Percentiles rank a stretch among this genome's conserved stretches.
These are phyloP conservation scores for Eupsittula cactorum DNA, from an alignment of 2,113 vertebrate genomes.

Conservation along the genomic window DNA sequence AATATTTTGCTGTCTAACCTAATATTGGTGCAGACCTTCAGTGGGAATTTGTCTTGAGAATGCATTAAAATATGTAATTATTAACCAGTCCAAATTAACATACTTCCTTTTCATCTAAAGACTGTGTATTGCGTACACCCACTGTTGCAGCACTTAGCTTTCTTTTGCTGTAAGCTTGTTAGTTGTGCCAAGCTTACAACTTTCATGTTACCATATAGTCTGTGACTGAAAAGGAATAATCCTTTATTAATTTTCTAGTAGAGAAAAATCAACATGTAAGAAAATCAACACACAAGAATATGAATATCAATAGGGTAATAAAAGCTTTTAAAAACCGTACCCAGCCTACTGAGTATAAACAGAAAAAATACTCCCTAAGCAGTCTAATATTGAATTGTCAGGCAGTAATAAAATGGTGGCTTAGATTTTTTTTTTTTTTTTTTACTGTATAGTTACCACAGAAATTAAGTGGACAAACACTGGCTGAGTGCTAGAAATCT, in stretches of 20 bases:
- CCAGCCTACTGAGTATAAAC: neutral
- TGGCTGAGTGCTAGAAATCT: neutral
- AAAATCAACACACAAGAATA: neutral
- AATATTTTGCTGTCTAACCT: neutral
- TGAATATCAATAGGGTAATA: neutral
- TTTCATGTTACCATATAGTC: neutral
- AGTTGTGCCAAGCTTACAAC: neutral
- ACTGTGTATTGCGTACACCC: neutral
- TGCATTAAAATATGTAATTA: slow-evolving; percentile 21
- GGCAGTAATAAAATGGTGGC: neutral
- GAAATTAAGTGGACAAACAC: neutral
- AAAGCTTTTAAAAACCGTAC: neutral
- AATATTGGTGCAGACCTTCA: neutral
- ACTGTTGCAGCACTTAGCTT: neutral
- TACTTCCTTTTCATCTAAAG: slow-evolving; percentile 11
- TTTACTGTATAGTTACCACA: neutral
- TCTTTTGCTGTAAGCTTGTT: neutral
- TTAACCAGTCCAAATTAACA: slow-evolving; percentile 29
- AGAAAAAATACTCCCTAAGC: neutral
- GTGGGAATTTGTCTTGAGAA: neutral
- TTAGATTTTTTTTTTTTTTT: neutral
- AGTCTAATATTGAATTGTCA: neutral
- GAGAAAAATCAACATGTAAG: neutral
- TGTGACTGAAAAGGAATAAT: slow-evolving; percentile 12
- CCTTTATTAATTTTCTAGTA: slow-evolving; percentile 12